phyloP scores from a whole-genome alignment of 2,888 invertebrate genomes.

The Ornithoptera priamus region DNA sequence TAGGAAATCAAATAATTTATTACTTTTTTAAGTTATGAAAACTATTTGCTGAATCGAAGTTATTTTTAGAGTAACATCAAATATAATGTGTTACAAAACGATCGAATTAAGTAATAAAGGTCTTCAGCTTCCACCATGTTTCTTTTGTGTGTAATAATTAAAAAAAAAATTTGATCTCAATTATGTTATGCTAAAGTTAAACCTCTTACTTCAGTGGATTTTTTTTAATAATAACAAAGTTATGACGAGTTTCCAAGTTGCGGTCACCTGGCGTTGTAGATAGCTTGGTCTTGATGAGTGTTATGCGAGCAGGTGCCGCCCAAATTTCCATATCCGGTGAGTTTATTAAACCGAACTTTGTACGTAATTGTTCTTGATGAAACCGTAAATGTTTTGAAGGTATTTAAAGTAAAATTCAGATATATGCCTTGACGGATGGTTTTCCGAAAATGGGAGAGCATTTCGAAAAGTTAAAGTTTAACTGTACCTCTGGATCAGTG shows the following conservation, averaged over 20 bases:
- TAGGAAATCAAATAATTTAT: too few relatives aligned
- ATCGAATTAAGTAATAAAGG: too few relatives aligned
- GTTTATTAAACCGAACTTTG: slow-evolving; percentile 23
- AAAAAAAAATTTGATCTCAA: background rate
- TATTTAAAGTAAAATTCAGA: background rate
- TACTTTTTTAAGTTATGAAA: too few relatives aligned
- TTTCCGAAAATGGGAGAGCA: too few relatives aligned
- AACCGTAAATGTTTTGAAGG: background rate
- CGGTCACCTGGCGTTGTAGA: slow-evolving; percentile 20
- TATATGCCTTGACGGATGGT: too few relatives aligned
- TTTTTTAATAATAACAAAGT: background rate
- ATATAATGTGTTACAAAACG: too few relatives aligned
- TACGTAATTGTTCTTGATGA: slow-evolving; percentile 18
- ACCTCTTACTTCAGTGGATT: background rate
- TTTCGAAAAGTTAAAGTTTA: too few relatives aligned
- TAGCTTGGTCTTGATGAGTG: slow-evolving; percentile 13
- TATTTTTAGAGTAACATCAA: too few relatives aligned
- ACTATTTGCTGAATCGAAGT: too few relatives aligned
- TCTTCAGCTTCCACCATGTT: too few relatives aligned
- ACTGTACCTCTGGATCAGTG: too few relatives aligned
- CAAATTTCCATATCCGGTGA: slow-evolving; percentile 26
- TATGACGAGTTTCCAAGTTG: background rate
- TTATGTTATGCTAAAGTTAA: background rate
- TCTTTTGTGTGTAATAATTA: too few relatives aligned
- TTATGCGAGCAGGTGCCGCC: slow-evolving; percentile 19